Evolutionary conservation across 2,888 invertebrate species (phyloP).

Genomic region (Oasisia sp.): DNA sequence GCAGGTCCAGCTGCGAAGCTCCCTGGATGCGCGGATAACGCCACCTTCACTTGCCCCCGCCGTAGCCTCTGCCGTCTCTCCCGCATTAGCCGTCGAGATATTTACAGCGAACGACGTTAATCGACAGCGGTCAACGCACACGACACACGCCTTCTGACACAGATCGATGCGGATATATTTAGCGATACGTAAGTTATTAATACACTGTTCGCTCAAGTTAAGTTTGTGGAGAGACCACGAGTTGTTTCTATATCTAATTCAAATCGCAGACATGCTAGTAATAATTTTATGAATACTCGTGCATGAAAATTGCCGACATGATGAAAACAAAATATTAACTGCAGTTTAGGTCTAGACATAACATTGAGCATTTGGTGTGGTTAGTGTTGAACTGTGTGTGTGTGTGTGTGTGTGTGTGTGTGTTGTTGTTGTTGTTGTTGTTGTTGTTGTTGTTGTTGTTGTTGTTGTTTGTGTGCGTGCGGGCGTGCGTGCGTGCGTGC

Average conservation of each 20-base stretch:
- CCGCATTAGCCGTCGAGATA: neutral
- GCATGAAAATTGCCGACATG: too few relatives aligned
- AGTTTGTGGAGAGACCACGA: neutral
- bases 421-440: too few relatives aligned
- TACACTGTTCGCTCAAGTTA: neutral
- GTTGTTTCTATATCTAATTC: neutral
- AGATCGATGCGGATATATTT: neutral
- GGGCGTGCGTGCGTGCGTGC: too few relatives aligned
- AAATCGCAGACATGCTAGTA: neutral
- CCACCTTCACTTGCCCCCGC: neutral
- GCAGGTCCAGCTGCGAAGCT: neutral
- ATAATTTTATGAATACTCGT: neutral
- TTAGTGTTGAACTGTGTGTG: too few relatives aligned
- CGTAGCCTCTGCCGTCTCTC: neutral
- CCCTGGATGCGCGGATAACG: neutral
- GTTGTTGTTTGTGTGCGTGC: too few relatives aligned
- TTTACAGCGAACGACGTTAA: neutral
- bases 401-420: too few relatives aligned
- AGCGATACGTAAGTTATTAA: neutral
- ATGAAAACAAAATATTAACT: too few relatives aligned
- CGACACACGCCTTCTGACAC: neutral
- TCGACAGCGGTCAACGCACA: neutral
- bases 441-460: too few relatives aligned
- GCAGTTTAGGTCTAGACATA: too few relatives aligned
- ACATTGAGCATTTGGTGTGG: too few relatives aligned